A percentile compares a stretch with the other conserved stretches of the same genome.
These are phyloP conservation scores for Chymomyza fuscimana DNA, from an alignment of 2,888 invertebrate species.

Conservation along the genomic window DNA sequence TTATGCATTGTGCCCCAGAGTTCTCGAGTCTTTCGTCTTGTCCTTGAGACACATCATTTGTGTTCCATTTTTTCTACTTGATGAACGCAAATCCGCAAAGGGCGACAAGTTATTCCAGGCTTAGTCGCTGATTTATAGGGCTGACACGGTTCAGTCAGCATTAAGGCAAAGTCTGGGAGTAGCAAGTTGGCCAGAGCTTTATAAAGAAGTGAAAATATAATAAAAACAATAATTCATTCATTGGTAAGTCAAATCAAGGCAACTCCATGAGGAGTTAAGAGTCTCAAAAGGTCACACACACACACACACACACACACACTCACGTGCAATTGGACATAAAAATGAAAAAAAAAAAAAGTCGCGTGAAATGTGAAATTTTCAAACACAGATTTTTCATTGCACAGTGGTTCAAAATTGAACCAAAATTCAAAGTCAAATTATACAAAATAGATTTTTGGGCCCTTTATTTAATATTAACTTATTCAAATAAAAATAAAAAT, in stretches of 20 bases:
- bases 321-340: not conserved
- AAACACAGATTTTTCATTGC: not conserved
- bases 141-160: not conserved
- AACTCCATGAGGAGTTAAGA: not conserved
- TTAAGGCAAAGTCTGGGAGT: not conserved
- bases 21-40: not conserved
- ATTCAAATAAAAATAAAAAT: too few species aligned
- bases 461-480: too few species aligned
- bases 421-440: too few species aligned
- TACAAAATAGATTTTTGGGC: not conserved
- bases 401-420: not conserved
- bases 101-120: not conserved
- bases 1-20: not conserved
- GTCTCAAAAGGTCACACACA: not conserved
- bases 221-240: not conserved
- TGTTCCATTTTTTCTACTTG: conserved; percentile 5
- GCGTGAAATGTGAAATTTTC: conserved; percentile 4
- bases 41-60: not conserved
- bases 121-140: not conserved
- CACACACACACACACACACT: not conserved
- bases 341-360: not conserved
- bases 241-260: not conserved
- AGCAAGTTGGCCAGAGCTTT: not conserved
- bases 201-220: not conserved
- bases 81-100: conserved; percentile 6